These are phyloP conservation scores for Pyralis farinalis DNA, from an alignment of 2,888 invertebrate species.

Conservation along the genomic window DNA sequence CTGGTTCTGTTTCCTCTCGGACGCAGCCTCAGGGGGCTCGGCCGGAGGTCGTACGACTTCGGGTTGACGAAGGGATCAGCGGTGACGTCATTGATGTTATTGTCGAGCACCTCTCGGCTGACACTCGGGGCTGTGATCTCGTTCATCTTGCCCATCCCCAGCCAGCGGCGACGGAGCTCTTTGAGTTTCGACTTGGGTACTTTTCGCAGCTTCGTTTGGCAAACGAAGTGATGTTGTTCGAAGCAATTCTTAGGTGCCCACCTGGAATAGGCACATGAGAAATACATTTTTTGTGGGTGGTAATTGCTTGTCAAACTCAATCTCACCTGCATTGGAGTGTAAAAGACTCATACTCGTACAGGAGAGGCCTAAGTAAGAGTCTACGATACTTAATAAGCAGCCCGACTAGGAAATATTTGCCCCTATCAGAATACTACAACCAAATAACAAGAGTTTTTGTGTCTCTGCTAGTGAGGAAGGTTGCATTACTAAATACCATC, in stretches of 20 bases:
- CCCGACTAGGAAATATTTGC: too few relatives aligned
- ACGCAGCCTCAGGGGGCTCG: conserved; percentile 32
- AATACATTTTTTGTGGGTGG: too few relatives aligned
- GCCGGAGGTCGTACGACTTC: conserved; percentile 59
- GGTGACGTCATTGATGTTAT: conserved; percentile 55
- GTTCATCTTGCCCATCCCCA: conserved; percentile 74
- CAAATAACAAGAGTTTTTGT: too few relatives aligned
- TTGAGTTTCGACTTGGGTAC: conserved; percentile 69
- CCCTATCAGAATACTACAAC: too few relatives aligned
- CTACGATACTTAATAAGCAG: too few relatives aligned
- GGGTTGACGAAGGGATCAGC: conserved; percentile 49
- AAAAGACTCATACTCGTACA: too few relatives aligned
- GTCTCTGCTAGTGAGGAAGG: too few relatives aligned
- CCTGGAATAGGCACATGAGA: conserved; percentile 61
- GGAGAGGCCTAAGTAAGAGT: too few relatives aligned
- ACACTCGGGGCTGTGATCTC: conserved; percentile 74
- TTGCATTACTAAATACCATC: too few relatives aligned
- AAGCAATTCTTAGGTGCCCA: conserved; percentile 86
- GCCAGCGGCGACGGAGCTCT: conserved; percentile 67
- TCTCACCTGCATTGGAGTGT: too few relatives aligned
- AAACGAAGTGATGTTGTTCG: conserved; percentile 84
- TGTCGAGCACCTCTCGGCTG: conserved; percentile 58
- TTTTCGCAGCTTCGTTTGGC: conserved; percentile 83
- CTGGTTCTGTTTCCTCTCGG: conserved; percentile 27
- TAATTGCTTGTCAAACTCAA: too few relatives aligned